A percentile compares a stretch with the other conserved stretches of the same genome.
These are phyloP conservation scores for Sinotaia quadrata DNA, from an alignment of 2,888 invertebrate genomes.

Conservation along the genomic window DNA sequence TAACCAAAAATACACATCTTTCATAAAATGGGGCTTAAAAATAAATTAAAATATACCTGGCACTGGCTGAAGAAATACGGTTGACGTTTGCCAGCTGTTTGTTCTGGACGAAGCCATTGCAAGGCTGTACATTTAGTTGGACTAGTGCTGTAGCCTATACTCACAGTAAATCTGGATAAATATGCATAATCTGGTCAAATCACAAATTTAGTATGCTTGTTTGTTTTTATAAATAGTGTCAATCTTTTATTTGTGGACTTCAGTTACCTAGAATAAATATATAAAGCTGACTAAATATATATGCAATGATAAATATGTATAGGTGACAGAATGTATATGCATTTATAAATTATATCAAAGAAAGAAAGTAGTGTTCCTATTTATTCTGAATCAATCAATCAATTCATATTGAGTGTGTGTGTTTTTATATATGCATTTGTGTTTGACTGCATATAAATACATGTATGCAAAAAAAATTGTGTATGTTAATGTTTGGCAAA, in stretches of 20 bases:
- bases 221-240: too few species aligned
- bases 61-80: conserved; percentile 82
- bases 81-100: conserved; percentile 88
- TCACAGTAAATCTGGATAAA: conserved; percentile 51
- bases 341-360: not conserved
- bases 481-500: too few species aligned
- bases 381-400: too few species aligned
- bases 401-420: too few species aligned
- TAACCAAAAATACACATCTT: too few species aligned
- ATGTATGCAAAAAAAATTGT: too few species aligned
- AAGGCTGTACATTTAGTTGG: conserved; percentile 84
- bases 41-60: conserved; percentile 68
- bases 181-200: not conserved
- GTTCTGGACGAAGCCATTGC: conserved; percentile 89
- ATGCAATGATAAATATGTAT: not conserved
- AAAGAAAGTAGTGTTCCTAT: not conserved
- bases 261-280: too few species aligned
- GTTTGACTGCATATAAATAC: too few species aligned
- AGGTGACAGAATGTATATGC: not conserved
- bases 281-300: not conserved
- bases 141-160: conserved; percentile 82
- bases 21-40: too few species aligned
- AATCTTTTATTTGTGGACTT: too few species aligned
- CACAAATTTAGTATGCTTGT: too few species aligned
- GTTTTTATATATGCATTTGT: too few species aligned